Evolutionary conservation across 2,113 vertebrate species (phyloP).

Genomic region (Rattus norvegicus): GRCr8 NC_086025.1:30514501-30515000

Average conservation of each 20-base stretch:
- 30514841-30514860: not conserved
- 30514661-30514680: not conserved
- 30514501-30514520: not conserved
- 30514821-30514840: not conserved
- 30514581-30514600: not conserved
- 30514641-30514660: not conserved
- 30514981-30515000: constrained; percentile 51
- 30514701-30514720: not conserved
- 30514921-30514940: constrained; percentile 2
- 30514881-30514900: not conserved
- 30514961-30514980: constrained; percentile 22
- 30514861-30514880: not conserved
- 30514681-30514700: not conserved
- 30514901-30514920: not conserved
- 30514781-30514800: not conserved
- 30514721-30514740: constrained; percentile 12
- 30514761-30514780: constrained; percentile 17
- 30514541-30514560: not conserved
- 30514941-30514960: not conserved
- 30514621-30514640: not conserved
- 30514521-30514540: not conserved
- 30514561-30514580: not conserved
- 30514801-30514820: not conserved
- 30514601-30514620: not conserved
- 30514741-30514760: not conserved